phyloP scores from a whole-genome alignment of 2,113 vertebrate genomes.

The Corynorhinus townsendii region DNA sequence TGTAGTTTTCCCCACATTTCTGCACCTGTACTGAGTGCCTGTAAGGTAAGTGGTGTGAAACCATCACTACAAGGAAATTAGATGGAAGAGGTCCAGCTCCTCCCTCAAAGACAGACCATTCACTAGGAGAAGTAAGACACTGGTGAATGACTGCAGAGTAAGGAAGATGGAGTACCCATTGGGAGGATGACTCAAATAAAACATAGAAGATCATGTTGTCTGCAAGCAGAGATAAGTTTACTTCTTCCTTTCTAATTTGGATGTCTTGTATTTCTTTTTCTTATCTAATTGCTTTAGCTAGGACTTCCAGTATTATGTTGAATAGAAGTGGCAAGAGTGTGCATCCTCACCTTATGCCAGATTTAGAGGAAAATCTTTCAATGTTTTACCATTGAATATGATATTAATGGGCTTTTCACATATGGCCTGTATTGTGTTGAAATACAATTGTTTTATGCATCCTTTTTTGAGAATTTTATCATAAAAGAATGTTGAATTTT shows the following conservation, averaged over 20 bases:
- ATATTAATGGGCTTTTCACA: neutral
- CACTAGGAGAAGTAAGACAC: neutral
- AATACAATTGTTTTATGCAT: neutral
- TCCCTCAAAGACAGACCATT: neutral
- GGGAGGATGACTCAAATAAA: neutral
- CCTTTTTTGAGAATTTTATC: neutral
- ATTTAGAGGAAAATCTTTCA: neutral
- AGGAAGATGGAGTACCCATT: neutral
- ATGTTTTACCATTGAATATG: neutral
- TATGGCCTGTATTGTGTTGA: neutral
- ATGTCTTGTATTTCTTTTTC: neutral
- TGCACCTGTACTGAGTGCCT: neutral
- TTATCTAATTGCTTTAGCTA: neutral
- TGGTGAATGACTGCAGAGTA: neutral
- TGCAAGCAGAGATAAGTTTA: neutral
- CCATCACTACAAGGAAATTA: neutral
- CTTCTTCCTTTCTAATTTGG: neutral
- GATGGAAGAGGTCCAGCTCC: neutral
- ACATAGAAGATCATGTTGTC: neutral
- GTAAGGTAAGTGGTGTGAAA: neutral
- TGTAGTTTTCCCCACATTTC: neutral
- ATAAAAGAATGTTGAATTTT: neutral
- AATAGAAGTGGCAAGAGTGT: neutral
- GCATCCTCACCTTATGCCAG: neutral
- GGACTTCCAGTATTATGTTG: neutral